Percentiles rank a stretch among this genome's conserved stretches.
phyloP scores from a whole-genome alignment of 2,888 invertebrate species.

The Lycaena phlaeas region DNA sequence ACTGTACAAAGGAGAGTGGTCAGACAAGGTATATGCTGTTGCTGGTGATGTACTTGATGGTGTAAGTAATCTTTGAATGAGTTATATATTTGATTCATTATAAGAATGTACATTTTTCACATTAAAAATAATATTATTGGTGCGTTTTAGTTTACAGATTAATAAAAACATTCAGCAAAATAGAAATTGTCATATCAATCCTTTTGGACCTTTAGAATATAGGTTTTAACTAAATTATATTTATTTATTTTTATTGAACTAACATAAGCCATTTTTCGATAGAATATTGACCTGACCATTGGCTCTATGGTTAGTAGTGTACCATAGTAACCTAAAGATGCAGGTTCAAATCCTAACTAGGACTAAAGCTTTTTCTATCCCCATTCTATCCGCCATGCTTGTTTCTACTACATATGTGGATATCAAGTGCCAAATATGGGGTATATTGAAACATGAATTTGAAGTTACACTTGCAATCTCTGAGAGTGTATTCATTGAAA shows the following conservation, averaged over 20 bases:
- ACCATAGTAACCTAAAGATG: too few relatives aligned
- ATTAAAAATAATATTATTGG: too few relatives aligned
- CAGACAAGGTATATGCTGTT: slow-evolving; percentile 89
- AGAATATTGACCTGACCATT: slow-evolving; percentile 22
- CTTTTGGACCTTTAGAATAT: too few relatives aligned
- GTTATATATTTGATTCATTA: too few relatives aligned
- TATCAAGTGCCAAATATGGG: slow-evolving; percentile 56
- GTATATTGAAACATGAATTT: slow-evolving; percentile 43
- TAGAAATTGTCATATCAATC: too few relatives aligned
- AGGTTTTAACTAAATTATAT: too few relatives aligned
- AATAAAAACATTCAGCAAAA: too few relatives aligned
- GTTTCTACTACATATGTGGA: slow-evolving; percentile 55
- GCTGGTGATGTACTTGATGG: slow-evolving; percentile 96
- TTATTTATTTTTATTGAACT: too few relatives aligned
- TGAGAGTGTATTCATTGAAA: slow-evolving; percentile 38
- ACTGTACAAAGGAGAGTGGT: slow-evolving; percentile 89
- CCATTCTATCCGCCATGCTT: slow-evolving; percentile 65
- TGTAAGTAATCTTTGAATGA: slow-evolving; percentile 70
- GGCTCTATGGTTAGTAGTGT: slow-evolving; percentile 20
- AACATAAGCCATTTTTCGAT: slow-evolving; percentile 8
- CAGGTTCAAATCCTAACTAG: slow-evolving; percentile 38
- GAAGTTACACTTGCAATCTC: slow-evolving; percentile 45
- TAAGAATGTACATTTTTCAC: too few relatives aligned
- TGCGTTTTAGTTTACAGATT: too few relatives aligned
- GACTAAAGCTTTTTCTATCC: slow-evolving; percentile 23